Evolutionary conservation across 2,797 vertebrate genomes (phyloP).

Genomic region (Pteronotus mesoamericanus): DNA sequence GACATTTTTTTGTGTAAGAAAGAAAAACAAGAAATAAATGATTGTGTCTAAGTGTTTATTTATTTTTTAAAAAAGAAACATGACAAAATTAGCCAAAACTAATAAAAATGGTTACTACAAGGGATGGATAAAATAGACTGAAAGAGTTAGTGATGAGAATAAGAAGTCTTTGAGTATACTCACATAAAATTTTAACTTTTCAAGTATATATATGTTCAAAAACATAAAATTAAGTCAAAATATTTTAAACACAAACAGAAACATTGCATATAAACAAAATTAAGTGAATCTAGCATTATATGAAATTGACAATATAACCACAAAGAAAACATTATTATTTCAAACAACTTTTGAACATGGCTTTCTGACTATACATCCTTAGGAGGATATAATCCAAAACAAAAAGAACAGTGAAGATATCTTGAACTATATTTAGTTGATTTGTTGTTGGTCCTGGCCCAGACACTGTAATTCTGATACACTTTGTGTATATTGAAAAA

Average conservation of each 20-base stretch:
- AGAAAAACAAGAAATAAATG: not conserved
- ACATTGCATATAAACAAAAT: not conserved
- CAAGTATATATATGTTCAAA: not conserved
- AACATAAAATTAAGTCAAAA: not conserved
- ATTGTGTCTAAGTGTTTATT: not conserved
- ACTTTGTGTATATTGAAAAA: not conserved
- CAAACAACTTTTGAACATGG: not conserved
- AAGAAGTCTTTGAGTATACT: not conserved
- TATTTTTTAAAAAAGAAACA: not conserved
- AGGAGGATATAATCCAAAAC: not conserved
- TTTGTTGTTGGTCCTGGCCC: not conserved
- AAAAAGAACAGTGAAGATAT: not conserved
- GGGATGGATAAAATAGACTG: not conserved
- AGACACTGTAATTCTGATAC: not conserved
- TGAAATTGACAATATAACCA: not conserved
- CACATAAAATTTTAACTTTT: not conserved
- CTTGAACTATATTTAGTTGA: not conserved
- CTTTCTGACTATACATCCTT: not conserved
- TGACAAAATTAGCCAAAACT: not conserved
- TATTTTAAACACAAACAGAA: not conserved
- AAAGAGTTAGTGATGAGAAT: not conserved
- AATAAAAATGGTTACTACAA: not conserved
- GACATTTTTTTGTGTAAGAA: not conserved
- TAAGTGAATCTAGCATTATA: not conserved
- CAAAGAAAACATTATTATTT: not conserved